These are phyloP conservation scores for Rhabdomys dilectus DNA, from an alignment of 2,113 vertebrate genomes.

Conservation along the genomic window DNA sequence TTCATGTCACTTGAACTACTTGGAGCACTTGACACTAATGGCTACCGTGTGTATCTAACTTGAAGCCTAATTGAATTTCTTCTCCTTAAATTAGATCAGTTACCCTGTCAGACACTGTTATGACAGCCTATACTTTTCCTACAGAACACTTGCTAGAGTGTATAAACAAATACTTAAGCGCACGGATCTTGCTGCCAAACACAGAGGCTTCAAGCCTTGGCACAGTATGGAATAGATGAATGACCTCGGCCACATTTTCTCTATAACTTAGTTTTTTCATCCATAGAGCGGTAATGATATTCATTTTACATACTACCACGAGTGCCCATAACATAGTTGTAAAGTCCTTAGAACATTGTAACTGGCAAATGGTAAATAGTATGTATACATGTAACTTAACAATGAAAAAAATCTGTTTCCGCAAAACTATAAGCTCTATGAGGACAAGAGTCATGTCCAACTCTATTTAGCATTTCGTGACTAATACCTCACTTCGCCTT, in stretches of 20 bases:
- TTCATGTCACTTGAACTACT: background rate
- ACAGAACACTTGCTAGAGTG: background rate
- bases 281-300: background rate
- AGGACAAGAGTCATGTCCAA: background rate
- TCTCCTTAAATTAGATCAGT: background rate
- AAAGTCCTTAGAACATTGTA: background rate
- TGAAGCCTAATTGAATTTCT: slow-evolving; percentile 38
- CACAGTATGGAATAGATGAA: background rate
- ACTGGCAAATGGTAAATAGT: background rate
- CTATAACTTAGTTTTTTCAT: background rate
- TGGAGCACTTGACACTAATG: slow-evolving; percentile 16
- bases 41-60: background rate
- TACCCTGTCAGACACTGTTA: background rate
- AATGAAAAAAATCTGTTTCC: slow-evolving; percentile 24
- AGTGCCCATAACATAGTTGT: background rate
- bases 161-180: background rate
- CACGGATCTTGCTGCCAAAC: background rate
- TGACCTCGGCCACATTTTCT: background rate
- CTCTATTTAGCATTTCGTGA: background rate
- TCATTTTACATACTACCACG: background rate
- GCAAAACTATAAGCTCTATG: background rate
- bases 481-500: background rate
- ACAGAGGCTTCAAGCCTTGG: background rate
- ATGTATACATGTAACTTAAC: background rate
- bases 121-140: background rate